Base-by-base conservation (phyloP, 2,888 invertebrate genomes). In the Eristalinus aeneus region DNA sequence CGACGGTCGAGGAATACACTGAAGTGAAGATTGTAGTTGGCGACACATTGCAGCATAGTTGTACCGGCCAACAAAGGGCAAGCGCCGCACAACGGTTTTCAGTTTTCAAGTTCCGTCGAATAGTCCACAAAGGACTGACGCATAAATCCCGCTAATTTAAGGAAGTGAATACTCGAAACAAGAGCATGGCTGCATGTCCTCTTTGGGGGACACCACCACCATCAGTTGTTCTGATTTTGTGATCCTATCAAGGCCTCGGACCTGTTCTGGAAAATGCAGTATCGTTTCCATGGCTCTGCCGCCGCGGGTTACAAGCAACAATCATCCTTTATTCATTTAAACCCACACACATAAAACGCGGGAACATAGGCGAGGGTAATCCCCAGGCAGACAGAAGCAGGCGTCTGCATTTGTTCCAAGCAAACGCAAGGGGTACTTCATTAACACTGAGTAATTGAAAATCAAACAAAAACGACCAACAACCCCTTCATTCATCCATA, bases 161-260 rank as follows among this genome's bases (percentile, higher is more conserved):
- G 61, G n/a, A 58, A 60, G 23, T 32, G 12, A 20, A 56, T 5
- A 39, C 2, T 39, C 6, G 53, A 20, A 2, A 23, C 46, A 58
- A 32, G 53, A 83, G 39, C 9, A 81, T 81, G 85, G 64, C 64
- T 58, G 34, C 31, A 20, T 9, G 23, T 20, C 56, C 23, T 22
- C 23, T 69, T 16, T 77, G 69, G 22, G 72, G 58, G 9, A 39
- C 39, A 73, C 53, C 23, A 64, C 16, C 16, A 64, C 22, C 16
- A 63, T 56, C 58, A 80, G 64, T 60, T 64, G 68, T 22, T 68
- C 22, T 65, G 60, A 84, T 88, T 87, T 88, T 85, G 88, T 89
- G 88, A 89, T 89, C 84, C 68, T 76, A 69, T 88, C 68, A 23
- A 58, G 82, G 89, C 89, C 89, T 89, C 89, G 89, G 89, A 89